Evolutionary conservation across 1,140 invertebrate species (phyloP).

Genomic region (Nilaparvata lugens): DNA sequence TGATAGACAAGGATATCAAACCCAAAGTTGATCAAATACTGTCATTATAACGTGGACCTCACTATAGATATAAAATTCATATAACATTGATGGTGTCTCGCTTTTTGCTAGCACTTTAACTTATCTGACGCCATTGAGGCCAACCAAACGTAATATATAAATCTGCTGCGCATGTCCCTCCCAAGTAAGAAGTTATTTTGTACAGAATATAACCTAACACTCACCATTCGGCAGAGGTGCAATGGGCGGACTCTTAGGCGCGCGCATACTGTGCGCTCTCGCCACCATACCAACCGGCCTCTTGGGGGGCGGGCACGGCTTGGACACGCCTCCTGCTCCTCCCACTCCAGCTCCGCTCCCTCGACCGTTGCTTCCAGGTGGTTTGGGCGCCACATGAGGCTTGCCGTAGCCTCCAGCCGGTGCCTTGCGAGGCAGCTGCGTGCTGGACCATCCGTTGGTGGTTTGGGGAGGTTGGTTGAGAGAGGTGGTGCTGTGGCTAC

Average conservation of each 20-base stretch:
- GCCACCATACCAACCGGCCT: slow-evolving; percentile 31
- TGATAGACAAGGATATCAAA: no score
- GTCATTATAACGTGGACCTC: no score
- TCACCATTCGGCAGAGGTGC: slow-evolving; percentile 13
- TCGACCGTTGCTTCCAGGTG: slow-evolving; percentile 30
- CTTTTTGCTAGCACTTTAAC: no score
- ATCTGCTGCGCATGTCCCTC: no score
- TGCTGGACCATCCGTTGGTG: slow-evolving; percentile 11
- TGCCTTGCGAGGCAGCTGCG: slow-evolving; percentile 17
- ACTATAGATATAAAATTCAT: no score
- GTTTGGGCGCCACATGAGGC: slow-evolving; percentile 43
- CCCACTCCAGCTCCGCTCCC: no score
- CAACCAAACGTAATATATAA: no score
- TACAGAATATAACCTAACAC: background rate
- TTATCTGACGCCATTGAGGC: no score
- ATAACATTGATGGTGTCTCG: no score
- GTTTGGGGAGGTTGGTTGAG: slow-evolving; percentile 9
- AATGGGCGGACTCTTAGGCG: slow-evolving; percentile 41
- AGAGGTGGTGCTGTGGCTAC: slow-evolving; percentile 18
- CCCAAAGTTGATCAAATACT: no score
- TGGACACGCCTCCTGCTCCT: no score
- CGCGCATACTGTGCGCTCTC: slow-evolving; percentile 44
- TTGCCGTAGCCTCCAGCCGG: slow-evolving; percentile 39
- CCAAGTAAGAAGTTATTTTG: no score
- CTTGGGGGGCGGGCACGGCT: slow-evolving; percentile 42